phyloP scores from a whole-genome alignment of 2,888 invertebrate species.

The Anorthoa munda region DNA sequence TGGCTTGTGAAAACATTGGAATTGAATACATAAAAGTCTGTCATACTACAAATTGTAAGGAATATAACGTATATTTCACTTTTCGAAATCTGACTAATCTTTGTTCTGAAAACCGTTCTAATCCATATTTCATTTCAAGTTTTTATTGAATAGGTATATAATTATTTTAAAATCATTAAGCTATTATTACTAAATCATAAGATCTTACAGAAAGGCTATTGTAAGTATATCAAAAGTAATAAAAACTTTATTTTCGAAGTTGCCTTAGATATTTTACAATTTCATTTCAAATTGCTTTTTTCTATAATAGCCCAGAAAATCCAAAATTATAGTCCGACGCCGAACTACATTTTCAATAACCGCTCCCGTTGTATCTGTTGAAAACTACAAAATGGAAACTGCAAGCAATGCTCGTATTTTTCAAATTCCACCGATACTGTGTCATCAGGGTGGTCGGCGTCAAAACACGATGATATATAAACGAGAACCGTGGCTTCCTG shows the following conservation, averaged over 20 bases:
- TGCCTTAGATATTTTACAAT: background rate
- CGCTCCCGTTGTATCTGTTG: conserved; percentile 2
- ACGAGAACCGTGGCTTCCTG: conserved; percentile 84
- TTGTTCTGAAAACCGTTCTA: background rate
- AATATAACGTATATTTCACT: background rate
- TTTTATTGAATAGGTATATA: background rate
- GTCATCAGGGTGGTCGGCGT: conserved; percentile 81
- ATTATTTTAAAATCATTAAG: background rate
- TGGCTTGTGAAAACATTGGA: conserved; percentile 20
- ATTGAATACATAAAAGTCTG: conserved; percentile 14
- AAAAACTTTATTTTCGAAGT: background rate
- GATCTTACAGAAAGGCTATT: too few relatives aligned
- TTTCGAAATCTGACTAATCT: background rate
- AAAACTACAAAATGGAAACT: conserved; percentile 44
- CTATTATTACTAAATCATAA: background rate
- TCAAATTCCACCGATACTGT: conserved; percentile 71
- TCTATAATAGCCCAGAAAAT: background rate
- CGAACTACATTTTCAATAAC: conserved; percentile 12
- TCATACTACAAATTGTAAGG: background rate
- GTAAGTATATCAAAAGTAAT: background rate
- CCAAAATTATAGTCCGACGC: background rate
- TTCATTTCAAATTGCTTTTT: background rate
- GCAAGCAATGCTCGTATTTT: conserved; percentile 69
- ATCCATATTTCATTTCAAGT: background rate
- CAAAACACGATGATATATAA: conserved; percentile 89